phyloP scores from a whole-genome alignment of 1,140 invertebrate species.

The Diuraphis noxia region DNA sequence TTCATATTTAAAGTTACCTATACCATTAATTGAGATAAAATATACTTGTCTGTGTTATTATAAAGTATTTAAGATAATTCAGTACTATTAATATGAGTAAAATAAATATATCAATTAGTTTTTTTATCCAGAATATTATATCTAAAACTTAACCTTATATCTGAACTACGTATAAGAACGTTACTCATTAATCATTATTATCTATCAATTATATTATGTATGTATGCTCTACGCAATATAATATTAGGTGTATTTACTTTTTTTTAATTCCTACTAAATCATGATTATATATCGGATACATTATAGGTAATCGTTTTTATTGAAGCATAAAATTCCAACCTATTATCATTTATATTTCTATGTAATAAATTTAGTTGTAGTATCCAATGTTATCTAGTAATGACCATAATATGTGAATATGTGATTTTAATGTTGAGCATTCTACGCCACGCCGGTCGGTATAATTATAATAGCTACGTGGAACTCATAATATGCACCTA shows the following conservation, averaged over 20 bases:
- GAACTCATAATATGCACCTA: neutral
- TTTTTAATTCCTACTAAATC: neutral
- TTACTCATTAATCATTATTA: neutral
- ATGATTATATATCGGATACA: neutral
- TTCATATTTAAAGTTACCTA: neutral
- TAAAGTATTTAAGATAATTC: neutral
- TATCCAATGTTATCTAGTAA: neutral
- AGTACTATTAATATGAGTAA: neutral
- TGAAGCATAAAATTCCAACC: neutral
- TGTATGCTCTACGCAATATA: neutral
- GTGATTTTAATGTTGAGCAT: neutral
- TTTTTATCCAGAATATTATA: neutral
- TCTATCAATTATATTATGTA: neutral
- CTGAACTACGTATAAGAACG: neutral
- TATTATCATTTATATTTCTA: neutral
- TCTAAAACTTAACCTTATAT: neutral
- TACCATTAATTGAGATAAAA: neutral
- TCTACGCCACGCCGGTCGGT: too few relatives aligned
- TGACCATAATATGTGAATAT: neutral
- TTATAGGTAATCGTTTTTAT: neutral
- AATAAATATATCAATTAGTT: slow-evolving; percentile 2
- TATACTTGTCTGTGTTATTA: neutral
- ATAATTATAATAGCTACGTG: neutral
- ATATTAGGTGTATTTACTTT: too few relatives aligned
- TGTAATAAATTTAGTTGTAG: neutral